Conservation (phyloP, 2,797 vertebrate species). For the Heterohyrax brucei region DNA sequence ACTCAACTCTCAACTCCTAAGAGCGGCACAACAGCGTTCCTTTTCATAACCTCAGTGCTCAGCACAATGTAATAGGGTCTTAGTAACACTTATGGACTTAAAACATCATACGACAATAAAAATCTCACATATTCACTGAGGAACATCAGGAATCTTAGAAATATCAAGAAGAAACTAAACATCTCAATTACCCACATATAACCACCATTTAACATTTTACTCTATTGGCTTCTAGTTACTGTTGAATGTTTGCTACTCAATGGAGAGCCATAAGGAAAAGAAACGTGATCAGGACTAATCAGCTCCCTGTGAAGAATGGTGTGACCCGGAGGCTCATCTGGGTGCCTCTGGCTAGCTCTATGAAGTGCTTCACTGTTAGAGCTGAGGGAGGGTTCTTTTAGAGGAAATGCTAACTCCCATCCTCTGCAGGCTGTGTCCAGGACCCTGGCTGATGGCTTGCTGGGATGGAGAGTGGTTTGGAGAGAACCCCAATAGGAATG, state of each 20-base stretch:
- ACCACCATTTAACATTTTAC: neutral
- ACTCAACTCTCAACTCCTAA: neutral
- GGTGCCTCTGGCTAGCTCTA: neutral
- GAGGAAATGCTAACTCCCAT: neutral
- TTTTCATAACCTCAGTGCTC: neutral
- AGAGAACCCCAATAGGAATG: neutral
- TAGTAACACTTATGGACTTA: neutral
- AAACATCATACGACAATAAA: neutral
- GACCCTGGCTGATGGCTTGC: neutral
- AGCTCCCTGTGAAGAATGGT: neutral
- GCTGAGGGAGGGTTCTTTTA: slow-evolving; percentile 11
- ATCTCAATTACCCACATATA: neutral
- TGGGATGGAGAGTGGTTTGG: neutral
- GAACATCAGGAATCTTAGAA: neutral
- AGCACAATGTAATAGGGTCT: neutral
- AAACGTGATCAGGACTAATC: neutral
- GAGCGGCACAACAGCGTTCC: neutral
- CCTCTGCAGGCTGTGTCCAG: neutral
- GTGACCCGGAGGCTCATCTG: neutral
- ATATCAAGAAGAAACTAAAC: neutral
- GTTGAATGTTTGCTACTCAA: neutral
- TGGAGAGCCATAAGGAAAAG: neutral
- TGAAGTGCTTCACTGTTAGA: neutral
- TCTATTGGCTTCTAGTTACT: neutral
- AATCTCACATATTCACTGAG: neutral